Conservation (phyloP, 2,797 vertebrate species). For the Pogonophryne albipinna region DNA sequence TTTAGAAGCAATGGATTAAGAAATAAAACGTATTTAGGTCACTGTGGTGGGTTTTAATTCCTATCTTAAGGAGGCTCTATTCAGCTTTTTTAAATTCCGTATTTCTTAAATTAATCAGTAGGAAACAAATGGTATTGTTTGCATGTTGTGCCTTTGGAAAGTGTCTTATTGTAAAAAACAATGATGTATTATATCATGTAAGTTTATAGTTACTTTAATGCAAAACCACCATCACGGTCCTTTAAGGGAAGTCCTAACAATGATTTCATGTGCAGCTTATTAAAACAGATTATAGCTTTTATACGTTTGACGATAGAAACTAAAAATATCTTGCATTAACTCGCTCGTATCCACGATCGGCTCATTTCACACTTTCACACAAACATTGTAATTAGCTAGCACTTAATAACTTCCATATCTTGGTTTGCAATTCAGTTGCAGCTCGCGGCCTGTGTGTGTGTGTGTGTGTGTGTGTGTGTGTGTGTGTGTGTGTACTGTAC, state of each 20-base stretch:
- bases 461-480: no score
- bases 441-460: not conserved
- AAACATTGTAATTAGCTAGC: slow-evolving; percentile 19
- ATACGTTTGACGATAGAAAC: not conserved
- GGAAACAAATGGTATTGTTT: no score
- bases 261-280: not conserved
- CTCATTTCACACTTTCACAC: not conserved
- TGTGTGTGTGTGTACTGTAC: no score
- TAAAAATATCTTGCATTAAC: not conserved
- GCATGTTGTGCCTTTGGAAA: no score
- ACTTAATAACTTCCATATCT: slow-evolving; percentile 19
- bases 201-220: not conserved
- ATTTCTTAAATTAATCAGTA: no score
- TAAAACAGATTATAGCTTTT: not conserved
- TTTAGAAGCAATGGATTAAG: not conserved
- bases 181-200: no score
- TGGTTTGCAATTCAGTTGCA: slow-evolving; percentile 18
- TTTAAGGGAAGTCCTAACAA: not conserved
- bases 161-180: no score
- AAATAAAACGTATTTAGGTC: not conserved
- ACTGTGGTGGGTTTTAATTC: not conserved
- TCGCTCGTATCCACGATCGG: slow-evolving; percentile 5
- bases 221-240: not conserved
- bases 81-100: no score
- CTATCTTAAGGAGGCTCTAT: no score